These are phyloP conservation scores for Lepus americanus DNA, from an alignment of 2,113 vertebrate species.

Conservation along the genomic window DNA sequence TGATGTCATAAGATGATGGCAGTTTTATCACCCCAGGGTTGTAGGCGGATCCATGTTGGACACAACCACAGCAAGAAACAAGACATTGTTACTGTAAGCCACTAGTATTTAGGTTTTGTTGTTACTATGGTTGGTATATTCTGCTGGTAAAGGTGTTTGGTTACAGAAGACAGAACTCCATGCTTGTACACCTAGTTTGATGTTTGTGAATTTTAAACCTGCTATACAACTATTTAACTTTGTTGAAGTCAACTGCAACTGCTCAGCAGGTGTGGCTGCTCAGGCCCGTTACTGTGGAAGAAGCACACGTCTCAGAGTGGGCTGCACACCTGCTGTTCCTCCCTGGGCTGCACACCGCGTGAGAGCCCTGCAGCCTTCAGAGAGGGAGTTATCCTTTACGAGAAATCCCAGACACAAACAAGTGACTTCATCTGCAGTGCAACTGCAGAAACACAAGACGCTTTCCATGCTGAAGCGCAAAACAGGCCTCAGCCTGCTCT, in stretches of 20 bases:
- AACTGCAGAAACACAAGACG: background rate
- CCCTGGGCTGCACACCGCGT: background rate
- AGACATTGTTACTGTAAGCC: background rate
- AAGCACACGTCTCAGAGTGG: background rate
- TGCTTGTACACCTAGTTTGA: background rate
- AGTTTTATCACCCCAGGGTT: background rate
- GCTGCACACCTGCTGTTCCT: background rate
- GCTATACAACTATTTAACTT: background rate
- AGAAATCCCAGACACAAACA: background rate
- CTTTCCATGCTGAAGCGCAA: background rate
- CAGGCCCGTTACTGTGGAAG: background rate
- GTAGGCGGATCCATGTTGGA: background rate
- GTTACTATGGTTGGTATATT: background rate
- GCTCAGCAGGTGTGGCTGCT: background rate
- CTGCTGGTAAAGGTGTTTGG: background rate
- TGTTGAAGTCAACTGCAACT: background rate
- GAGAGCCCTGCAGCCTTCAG: background rate
- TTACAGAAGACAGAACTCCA: background rate
- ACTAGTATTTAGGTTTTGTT: background rate
- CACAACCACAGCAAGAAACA: background rate
- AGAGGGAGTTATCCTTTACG: background rate
- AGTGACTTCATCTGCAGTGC: slow-evolving; percentile 8
- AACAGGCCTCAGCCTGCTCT: background rate
- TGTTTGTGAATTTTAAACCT: slow-evolving; percentile 8
- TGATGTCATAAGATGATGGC: background rate